Evolutionary conservation across 2,888 invertebrate species (phyloP), one percentile per base, ranked within the genome.

Genomic region (Calameuta filiformis): DNA sequence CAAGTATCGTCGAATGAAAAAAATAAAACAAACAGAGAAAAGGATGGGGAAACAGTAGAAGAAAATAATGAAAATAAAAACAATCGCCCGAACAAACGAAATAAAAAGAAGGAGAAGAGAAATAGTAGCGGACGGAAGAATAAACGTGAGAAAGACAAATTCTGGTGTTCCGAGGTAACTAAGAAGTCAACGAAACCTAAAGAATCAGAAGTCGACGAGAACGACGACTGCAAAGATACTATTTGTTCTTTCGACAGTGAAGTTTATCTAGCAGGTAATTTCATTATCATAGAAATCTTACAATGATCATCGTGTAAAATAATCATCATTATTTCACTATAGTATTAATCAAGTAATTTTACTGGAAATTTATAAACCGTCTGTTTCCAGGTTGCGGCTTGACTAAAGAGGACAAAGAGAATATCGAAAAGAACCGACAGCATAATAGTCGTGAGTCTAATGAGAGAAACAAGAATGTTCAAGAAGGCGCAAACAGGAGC

Each of bases 211-310:
- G 6, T 35, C 6, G 33, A 77, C 15, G 34, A 68, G 68, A 35
- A 37, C 35, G 77, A 75, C 12, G 81, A 85, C 30, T 87, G 85
- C 79, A 71, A 73, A 40, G 78, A 80, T 1, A 86, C 86, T 9
- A 81, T 88, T 77, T 89, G 89, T 73, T 89, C 89, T 1, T 81
- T 84, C 76, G 85, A 89, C 73, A 90, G 86, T 75, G 75, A 81
- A 75, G 75, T 89, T 4, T 83, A 83, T 77, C 78, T 89, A 0
- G 79, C 81, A 79, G 87, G 89, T 88, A 82, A 56, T 56, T 56
- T 9, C 56, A 23, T 9, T 56, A 56, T 23, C 9, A 23, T 23
- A 23, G 2, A 56, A 56, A 56, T 23, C 9, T 23, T 2, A 56
- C 9, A 56, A 56, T 23, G 23, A 56, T 56, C 23, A 56, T 23